Conservation (phyloP, 2,888 invertebrate genomes). For the Ormyrus thymus region DNA sequence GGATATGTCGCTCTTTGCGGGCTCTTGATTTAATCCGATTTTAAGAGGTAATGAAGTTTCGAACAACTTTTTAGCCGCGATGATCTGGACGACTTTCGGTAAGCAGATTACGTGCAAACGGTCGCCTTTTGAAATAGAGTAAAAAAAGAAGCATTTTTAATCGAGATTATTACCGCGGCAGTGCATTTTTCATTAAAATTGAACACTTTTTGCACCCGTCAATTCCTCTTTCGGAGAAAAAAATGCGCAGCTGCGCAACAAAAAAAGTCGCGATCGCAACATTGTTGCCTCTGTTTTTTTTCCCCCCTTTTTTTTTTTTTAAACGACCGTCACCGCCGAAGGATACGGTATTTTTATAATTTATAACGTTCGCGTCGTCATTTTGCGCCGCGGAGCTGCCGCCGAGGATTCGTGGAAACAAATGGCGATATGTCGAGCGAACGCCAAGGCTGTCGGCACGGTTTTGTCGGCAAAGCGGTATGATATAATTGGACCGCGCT, state of each 20-base stretch:
- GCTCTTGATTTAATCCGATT: constrained; percentile 40
- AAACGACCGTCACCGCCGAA: neutral
- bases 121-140: neutral
- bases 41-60: constrained; percentile 17
- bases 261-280: no score
- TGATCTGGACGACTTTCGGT: neutral
- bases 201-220: no score
- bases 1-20: constrained; percentile 1
- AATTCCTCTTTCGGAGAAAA: no score
- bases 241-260: no score
- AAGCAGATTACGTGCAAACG: neutral
- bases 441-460: constrained; percentile 55
- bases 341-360: constrained; percentile 39
- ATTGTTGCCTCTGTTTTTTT: no score
- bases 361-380: constrained; percentile 42
- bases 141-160: no score
- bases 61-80: constrained; percentile 13
- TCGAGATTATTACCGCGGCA: no score
- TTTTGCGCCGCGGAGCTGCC: constrained; percentile 23
- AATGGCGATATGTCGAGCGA: constrained; percentile 55
- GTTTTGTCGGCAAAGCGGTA: constrained; percentile 60
- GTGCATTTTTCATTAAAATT: no score
- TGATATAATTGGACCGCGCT: constrained; percentile 70
- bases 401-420: constrained; percentile 51
- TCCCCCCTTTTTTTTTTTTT: no score